phyloP scores from a whole-genome alignment of 2,888 invertebrate species.

The Omphaloscelis lunosa region DNA sequence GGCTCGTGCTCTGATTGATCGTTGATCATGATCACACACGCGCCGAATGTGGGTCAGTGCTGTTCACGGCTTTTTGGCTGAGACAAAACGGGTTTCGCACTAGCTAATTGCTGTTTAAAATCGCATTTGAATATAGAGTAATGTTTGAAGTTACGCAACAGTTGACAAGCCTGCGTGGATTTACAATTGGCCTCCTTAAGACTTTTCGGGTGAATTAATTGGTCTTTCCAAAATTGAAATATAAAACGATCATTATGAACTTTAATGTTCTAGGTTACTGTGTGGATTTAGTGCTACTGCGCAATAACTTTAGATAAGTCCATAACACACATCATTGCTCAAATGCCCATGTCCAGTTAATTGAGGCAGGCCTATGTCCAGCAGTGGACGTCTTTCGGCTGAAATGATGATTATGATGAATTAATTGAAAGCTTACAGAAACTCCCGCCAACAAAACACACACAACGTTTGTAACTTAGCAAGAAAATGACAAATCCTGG shows the following conservation, averaged over 20 bases:
- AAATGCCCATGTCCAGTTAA: not conserved
- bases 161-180: conserved; percentile 15
- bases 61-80: conserved; percentile 59
- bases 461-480: conserved; percentile 16
- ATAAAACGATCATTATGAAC: conserved; percentile 29
- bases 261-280: conserved; percentile 17
- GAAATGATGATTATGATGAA: not conserved
- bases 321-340: not conserved
- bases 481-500: conserved; percentile 26
- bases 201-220: conserved; percentile 12
- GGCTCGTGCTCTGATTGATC: conserved; percentile 72
- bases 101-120: conserved; percentile 61
- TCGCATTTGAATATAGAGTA: conserved; percentile 50
- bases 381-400: not conserved
- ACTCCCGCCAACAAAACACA: not conserved
- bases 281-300: not conserved
- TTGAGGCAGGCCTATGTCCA: not conserved
- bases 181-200: conserved; percentile 35
- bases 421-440: not conserved
- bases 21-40: conserved; percentile 74
- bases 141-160: conserved; percentile 45
- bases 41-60: conserved; percentile 68
- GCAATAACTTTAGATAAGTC: conserved; percentile 2
- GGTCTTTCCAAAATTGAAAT: conserved; percentile 13
- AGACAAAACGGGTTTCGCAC: conserved; percentile 66